Percentiles rank a stretch among this genome's conserved stretches.
Conservation (phyloP, 2,113 vertebrate genomes). For the Cathartes aura region DNA sequence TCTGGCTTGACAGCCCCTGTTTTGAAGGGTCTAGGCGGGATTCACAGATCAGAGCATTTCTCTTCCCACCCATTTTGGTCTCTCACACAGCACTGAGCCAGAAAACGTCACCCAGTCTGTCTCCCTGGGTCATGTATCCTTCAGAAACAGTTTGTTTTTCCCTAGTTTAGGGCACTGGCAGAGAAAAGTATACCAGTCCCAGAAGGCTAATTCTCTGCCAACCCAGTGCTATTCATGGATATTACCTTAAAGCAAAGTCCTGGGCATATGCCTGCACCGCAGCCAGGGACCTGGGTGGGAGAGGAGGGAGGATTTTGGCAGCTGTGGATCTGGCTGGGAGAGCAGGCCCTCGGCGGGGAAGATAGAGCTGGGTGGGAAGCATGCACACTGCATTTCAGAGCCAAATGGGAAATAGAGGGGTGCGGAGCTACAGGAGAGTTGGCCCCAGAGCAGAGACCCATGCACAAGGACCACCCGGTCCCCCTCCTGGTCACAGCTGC, state of each 20-base stretch:
- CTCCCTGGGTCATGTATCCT: not conserved
- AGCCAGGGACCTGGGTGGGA: not conserved
- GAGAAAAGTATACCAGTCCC: not conserved
- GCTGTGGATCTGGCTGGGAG: not conserved
- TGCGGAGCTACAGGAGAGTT: not conserved
- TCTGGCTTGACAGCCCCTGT: not conserved
- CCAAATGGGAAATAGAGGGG: not conserved
- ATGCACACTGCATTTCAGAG: not conserved
- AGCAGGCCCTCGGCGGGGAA: not conserved
- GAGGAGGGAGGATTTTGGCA: not conserved
- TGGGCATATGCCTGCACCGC: not conserved
- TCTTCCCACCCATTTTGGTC: not conserved
- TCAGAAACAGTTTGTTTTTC: not conserved
- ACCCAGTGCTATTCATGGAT: not conserved
- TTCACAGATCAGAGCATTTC: not conserved
- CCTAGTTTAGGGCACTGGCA: not conserved
- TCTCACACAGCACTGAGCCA: not conserved
- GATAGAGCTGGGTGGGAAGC: not conserved
- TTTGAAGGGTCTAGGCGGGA: not conserved
- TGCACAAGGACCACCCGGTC: not conserved
- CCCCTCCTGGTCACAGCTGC: not conserved
- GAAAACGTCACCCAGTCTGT: not conserved
- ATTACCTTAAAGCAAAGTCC: not conserved
- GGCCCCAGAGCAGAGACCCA: not conserved
- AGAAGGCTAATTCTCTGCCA: not conserved